Evolutionary conservation across 2,888 invertebrate genomes (phyloP), one percentile per base, ranked within the genome.

Genomic region (Blera fallax): DNA sequence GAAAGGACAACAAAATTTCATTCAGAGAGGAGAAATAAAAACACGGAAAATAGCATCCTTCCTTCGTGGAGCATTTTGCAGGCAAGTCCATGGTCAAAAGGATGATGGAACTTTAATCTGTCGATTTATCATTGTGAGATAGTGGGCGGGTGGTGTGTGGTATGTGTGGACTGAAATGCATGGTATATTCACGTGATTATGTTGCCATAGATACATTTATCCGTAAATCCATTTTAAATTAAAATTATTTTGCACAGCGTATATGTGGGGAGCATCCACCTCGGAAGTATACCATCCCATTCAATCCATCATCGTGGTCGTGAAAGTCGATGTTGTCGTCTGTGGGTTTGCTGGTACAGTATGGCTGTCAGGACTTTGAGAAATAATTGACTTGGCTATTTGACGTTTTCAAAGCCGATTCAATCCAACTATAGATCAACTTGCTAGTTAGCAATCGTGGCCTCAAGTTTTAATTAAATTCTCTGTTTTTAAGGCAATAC

Each of bases 161-260:
- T 69, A n/a, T n/a, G 14, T 40, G 27, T 1, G n/a, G 18, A 58
- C 16, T 65, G 45, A 7, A 32, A 50, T 48, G 24, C 27, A 52
- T 34, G 50, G 24, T 56, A 58, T 43, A 34, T 69, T 45, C 54
- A 18, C 32, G 56, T 77, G 34, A 24, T 58, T 52, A 1, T 62
- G 52, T 52, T 73, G 72, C 37, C 45, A 54, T 48, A 48, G 24
- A 73, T 73, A 62, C 67, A 48, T 70, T 70, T 45, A 21, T 24
- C 27, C 56, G 70, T 77, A 72, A 77, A 82, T 77, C 77, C 78
- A 27, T 78, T 78, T 73, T 78, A 73, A 78, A 73, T 73, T 83
- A 73, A 83, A 83, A 73, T 69, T 62, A 69, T 73, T 73, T 78
- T 58, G 65, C 54, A 54, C 64, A 64, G 34, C 48, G 60, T 24